phyloP scores from a whole-genome alignment of 2,797 vertebrate genomes.

The Lepus townsendii region DNA sequence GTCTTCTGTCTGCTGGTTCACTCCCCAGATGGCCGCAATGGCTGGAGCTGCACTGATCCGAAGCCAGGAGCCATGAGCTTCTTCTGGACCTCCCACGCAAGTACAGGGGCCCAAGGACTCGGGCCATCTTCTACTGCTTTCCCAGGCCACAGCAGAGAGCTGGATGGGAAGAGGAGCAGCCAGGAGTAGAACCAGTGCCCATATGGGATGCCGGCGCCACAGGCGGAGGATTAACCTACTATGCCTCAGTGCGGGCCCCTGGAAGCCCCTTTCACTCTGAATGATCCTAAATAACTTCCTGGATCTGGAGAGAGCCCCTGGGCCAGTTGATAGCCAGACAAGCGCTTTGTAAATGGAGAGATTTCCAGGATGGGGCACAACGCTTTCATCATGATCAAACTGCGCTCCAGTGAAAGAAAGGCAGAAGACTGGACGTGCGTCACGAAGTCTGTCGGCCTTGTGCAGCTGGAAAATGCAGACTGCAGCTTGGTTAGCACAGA shows the following conservation, averaged over 20 bases:
- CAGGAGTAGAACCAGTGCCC: no score
- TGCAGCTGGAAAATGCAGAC: background rate
- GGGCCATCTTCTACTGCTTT: no score
- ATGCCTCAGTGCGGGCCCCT: background rate
- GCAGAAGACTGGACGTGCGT: background rate
- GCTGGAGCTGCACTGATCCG: no score
- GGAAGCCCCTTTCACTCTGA: slow-evolving; percentile 45
- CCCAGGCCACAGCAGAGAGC: no score
- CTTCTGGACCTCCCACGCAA: no score
- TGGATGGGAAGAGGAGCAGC: no score
- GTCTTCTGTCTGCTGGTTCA: no score
- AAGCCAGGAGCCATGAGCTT: no score
- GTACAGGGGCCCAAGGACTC: no score
- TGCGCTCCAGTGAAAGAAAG: background rate
- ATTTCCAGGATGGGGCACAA: background rate
- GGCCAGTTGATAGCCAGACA: background rate
- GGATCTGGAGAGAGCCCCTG: background rate
- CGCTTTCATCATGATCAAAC: background rate
- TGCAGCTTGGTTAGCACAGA: background rate
- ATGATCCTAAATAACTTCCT: slow-evolving; percentile 44
- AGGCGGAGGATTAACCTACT: no score
- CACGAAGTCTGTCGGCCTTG: background rate
- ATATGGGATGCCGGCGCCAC: no score
- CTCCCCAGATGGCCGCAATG: no score
- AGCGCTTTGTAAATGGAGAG: slow-evolving; percentile 15